A percentile compares a stretch with the other conserved stretches of the same genome.
phyloP scores from a whole-genome alignment of 1,140 invertebrate genomes.

The Vollenhovia emeryi region DNA sequence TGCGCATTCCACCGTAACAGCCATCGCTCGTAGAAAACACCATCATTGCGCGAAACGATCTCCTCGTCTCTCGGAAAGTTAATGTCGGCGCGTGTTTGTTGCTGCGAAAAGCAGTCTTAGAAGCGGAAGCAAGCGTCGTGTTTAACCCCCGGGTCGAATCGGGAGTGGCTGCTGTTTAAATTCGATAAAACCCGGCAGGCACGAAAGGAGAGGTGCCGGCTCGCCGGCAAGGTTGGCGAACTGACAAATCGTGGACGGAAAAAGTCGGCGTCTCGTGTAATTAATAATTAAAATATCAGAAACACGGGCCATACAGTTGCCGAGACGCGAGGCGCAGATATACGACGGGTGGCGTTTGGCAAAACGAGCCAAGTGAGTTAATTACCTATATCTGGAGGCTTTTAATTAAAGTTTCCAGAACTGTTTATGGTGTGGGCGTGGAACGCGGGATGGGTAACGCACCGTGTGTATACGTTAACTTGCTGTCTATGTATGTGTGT shows the following conservation, averaged over 20 bases:
- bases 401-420: conserved; percentile 74
- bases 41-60: conserved; percentile 15
- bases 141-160: conserved; percentile 33
- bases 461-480: conserved; percentile 41
- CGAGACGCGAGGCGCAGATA: neutral
- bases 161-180: conserved; percentile 19
- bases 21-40: conserved; percentile 32
- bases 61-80: conserved; percentile 25
- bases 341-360: neutral
- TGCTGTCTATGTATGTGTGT: neutral
- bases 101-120: conserved; percentile 21
- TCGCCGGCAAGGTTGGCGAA: neutral
- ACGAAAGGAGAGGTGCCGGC: neutral
- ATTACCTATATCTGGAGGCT: conserved; percentile 69
- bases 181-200: conserved; percentile 29
- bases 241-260: neutral
- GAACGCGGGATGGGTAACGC: neutral
- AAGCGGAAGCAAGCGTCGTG: neutral
- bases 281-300: conserved; percentile 57
- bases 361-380: conserved; percentile 63
- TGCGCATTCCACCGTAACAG: conserved; percentile 30
- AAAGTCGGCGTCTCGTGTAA: conserved; percentile 12
- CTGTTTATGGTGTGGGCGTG: conserved; percentile 65
- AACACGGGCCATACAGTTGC: conserved; percentile 29
- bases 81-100: conserved; percentile 37